Conservation (phyloP, 1,140 invertebrate genomes). For the Pectinophora gossypiella region DNA sequence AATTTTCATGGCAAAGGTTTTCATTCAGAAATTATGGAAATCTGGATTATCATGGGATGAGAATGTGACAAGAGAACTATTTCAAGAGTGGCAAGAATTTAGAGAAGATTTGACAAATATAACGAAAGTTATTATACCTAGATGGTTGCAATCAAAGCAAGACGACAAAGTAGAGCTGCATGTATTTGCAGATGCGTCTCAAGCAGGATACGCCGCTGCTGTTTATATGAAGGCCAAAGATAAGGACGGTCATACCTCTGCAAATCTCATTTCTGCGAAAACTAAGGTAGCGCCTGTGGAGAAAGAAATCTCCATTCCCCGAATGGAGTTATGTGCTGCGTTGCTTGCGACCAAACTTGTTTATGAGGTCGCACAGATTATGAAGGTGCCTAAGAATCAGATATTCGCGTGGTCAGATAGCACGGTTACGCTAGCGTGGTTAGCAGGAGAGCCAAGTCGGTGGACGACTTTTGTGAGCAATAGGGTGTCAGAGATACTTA, state of each 20-base stretch:
- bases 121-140: neutral
- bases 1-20: neutral
- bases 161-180: neutral
- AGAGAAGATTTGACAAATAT: neutral
- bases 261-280: neutral
- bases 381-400: too few relatives aligned
- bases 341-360: neutral
- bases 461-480: slow-evolving; percentile 49
- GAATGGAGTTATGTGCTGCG: neutral
- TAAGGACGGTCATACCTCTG: neutral
- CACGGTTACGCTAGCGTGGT: slow-evolving; percentile 42
- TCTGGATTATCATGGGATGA: neutral
- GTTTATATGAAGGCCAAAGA: neutral
- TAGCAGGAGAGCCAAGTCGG: slow-evolving; percentile 21
- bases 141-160: neutral
- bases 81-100: neutral
- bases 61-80: neutral
- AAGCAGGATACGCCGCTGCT: neutral
- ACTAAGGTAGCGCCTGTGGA: neutral
- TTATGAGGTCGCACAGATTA: neutral
- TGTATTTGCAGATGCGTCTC: neutral
- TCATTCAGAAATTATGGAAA: neutral
- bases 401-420: slow-evolving; percentile 53
- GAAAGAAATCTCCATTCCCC: neutral
- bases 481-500: slow-evolving; percentile 38